Base-by-base conservation (phyloP, 2,797 vertebrate species). In the Oreonectes daqikongensis region DNA sequence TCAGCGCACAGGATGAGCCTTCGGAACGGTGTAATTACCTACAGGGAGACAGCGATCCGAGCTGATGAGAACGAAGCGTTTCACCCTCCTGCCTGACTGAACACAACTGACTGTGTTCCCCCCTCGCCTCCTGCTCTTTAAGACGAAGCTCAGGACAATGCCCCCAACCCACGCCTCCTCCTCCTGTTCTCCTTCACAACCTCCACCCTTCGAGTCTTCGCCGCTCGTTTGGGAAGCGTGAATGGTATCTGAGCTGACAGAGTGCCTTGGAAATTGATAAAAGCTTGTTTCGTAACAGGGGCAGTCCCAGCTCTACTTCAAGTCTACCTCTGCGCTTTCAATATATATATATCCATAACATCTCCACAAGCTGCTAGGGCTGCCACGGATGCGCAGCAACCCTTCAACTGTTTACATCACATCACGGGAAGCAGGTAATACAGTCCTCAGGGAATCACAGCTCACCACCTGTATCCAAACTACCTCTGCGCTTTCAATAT, bases 21-120 rank as follows among this genome's bases (percentile, higher is more conserved):
- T 87, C 95, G 90, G 88, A 96, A 96, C 0, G 95, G 95, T 80
- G 95, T 96, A 84, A 96, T 96, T 89, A 96, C 93, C 95, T 96
- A 89, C 71, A 82, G 80, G 61, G 69, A 72, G 52, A 46, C 70
- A 72, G 67, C 84, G 82, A 87, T 38, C 32, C 44, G 66, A 18
- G 72, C n/a, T 42, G 79, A 84, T 78, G 71, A 84, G 71, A 70
- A 46, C 10, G 9, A 44, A n/a, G 28, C 66, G 73, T 68, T 72
- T 84, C 79, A 66, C 72, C 26, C 83, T 52, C 70, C 78, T 82
- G 78, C 82, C 83, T 82, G 84, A 79, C 79, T 79, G 72, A 38
- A 81, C 81, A 78, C 83, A 44, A 68, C 82, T 82, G 85, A 38
- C 52, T 1, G 60, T 1, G 60, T 48, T 74, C 85, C 83, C 1